These are phyloP conservation scores for Drosophila longiperda DNA, from an alignment of 2,888 invertebrate species.

Conservation along the genomic window DNA sequence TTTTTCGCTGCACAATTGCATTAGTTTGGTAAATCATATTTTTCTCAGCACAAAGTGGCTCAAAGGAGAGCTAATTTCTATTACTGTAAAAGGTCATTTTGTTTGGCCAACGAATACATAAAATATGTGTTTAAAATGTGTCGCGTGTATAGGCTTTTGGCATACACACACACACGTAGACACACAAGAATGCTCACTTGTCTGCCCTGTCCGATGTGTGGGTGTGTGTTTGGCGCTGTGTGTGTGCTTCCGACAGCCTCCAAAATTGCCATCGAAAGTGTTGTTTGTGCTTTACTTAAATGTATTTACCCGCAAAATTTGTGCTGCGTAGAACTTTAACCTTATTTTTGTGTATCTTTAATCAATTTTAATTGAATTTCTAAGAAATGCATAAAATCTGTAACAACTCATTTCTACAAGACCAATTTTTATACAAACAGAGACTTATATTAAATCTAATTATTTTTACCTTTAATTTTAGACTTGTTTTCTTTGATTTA, in stretches of 20 bases:
- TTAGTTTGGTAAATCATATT: constrained; percentile 32
- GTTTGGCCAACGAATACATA: constrained; percentile 68
- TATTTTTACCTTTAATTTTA: neutral
- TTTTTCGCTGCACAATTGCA: constrained; percentile 40
- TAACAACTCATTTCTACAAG: constrained; percentile 8
- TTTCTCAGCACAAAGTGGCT: constrained; percentile 39
- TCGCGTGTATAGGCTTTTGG: constrained; percentile 34
- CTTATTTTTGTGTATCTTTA: constrained; percentile 68
- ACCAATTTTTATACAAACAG: constrained; percentile 6
- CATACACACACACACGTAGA: constrained; percentile 5
- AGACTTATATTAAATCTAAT: neutral
- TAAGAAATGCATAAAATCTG: constrained; percentile 16
- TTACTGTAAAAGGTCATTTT: constrained; percentile 48
- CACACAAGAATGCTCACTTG: constrained; percentile 17
- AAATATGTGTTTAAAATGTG: constrained; percentile 44
- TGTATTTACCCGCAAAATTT: constrained; percentile 68
- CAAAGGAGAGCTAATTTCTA: constrained; percentile 64
- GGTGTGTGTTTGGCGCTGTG: constrained; percentile 19
- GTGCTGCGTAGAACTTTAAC: constrained; percentile 67
- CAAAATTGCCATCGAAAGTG: constrained; percentile 36
- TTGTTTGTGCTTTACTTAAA: constrained; percentile 39
- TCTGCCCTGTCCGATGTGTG: constrained; percentile 12
- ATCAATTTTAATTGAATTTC: constrained; percentile 74
- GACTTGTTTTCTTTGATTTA: neutral
- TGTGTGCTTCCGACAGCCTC: constrained; percentile 40